These are phyloP conservation scores for Lutraria lutraria DNA, from an alignment of 2,888 invertebrate genomes.

Conservation along the genomic window DNA sequence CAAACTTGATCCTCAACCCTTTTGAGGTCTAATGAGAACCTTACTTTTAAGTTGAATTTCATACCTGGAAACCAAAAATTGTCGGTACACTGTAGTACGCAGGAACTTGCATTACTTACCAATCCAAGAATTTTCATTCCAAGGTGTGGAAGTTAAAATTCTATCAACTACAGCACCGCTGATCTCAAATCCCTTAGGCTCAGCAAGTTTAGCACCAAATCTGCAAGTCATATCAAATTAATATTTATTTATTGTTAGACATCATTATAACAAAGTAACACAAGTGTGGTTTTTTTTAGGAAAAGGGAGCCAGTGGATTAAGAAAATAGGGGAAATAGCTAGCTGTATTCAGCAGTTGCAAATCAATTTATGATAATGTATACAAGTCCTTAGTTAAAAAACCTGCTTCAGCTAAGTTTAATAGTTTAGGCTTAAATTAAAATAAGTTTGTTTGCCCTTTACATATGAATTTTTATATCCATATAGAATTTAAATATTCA, in stretches of 20 bases:
- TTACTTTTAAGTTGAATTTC: neutral
- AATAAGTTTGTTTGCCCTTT: too few relatives aligned
- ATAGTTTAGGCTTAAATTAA: too few relatives aligned
- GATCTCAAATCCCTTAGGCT: conserved; percentile 55
- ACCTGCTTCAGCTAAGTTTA: too few relatives aligned
- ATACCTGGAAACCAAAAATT: neutral
- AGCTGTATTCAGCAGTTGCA: too few relatives aligned
- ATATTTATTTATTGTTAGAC: neutral
- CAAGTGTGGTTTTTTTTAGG: neutral
- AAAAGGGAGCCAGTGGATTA: neutral
- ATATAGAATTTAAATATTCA: too few relatives aligned
- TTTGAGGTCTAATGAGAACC: too few relatives aligned
- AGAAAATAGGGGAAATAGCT: neutral
- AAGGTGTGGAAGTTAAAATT: conserved; percentile 24
- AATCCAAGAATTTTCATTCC: conserved; percentile 49
- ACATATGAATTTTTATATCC: too few relatives aligned
- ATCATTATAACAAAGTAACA: neutral
- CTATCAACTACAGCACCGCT: conserved; percentile 32
- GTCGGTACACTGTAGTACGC: neutral
- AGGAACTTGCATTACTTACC: conserved; percentile 31
- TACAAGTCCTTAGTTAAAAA: too few relatives aligned
- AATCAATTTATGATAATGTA: too few relatives aligned
- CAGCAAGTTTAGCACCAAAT: conserved; percentile 64
- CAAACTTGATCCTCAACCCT: too few relatives aligned
- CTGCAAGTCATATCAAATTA: conserved; percentile 42